Evolutionary conservation across 1,140 invertebrate species (phyloP), one percentile per base, ranked within the genome.

Genomic region (Caenorhabditis remanei): DNA sequence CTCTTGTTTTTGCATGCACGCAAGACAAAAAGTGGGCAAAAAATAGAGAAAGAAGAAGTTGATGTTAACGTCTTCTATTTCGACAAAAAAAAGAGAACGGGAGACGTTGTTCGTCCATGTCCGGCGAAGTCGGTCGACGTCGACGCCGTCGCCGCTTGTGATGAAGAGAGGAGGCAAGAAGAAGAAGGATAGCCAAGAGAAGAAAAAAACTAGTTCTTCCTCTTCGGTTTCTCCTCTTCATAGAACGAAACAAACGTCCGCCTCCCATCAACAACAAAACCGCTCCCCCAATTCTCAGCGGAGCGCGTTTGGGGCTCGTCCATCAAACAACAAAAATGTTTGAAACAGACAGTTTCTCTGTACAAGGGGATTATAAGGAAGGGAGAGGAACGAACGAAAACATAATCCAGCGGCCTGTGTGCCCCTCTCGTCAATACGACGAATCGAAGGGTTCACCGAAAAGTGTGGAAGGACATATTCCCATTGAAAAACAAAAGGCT

Each of bases 1-100:
- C 24, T 71, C 65, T 71, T 71, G 65, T 71, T 43, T n/a, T 71
- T 71, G 65, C 65, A 71, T 41, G 65, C 50, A 53, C 50, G 16
- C 50, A 58, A 14, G n/a, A 19, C 14, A 71, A 46, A 71, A 71
- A 43, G 14, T 61, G 19, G n/a, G n/a, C 4, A n/a, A 61, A 61
- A 61, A 16, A 8, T 61, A 8, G 19, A 16, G 7, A 19, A 9
- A 5, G 65, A 46, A 46, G 43, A 9, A 46, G 41, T 46, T 19
- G 41, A 46, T 46, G 43, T 46, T n/a, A 71, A 48, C 71, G 46
- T 79, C 71, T 79, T 48, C 71, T 41, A 79, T 50, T 24, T 19
- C 71, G 5, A 79, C 46, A 41, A 24, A 43, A 71, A 71, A 43
- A 71, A 19, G 24, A 75, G 24, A 48, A 75, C 21, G n/a, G n/a